Percentiles rank a stretch among this genome's conserved stretches.
phyloP scores from a whole-genome alignment of 2,113 vertebrate species.

The Lepus timidus region DNA sequence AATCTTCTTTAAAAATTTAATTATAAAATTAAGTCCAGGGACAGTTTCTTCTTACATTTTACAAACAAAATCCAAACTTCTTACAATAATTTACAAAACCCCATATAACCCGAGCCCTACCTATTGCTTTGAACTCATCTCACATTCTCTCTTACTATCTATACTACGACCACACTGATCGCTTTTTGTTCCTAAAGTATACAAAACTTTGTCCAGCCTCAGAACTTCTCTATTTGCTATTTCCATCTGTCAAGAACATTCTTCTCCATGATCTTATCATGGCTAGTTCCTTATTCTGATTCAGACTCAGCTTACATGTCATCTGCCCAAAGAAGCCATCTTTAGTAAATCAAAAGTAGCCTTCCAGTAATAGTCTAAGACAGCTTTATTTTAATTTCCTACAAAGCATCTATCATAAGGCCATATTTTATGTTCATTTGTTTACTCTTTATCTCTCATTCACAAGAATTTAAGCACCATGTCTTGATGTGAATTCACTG shows the following conservation, averaged over 20 bases:
- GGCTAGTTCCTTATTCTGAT: neutral
- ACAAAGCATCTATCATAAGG: conserved; percentile 10
- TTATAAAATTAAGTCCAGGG: neutral
- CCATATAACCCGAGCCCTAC: neutral
- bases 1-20: conserved; percentile 18
- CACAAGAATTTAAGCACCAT: neutral
- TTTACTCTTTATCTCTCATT: neutral
- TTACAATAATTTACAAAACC: conserved; percentile 44
- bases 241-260: conserved; percentile 48
- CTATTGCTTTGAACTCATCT: neutral
- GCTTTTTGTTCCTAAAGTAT: conserved; percentile 55
- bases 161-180: neutral
- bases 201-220: neutral
- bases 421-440: neutral
- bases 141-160: neutral
- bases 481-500: neutral
- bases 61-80: conserved; percentile 49
- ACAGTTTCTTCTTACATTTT: neutral
- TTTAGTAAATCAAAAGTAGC: neutral
- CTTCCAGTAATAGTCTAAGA: neutral
- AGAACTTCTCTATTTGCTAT: conserved; percentile 40
- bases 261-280: neutral
- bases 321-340: neutral
- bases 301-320: neutral
- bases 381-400: neutral